Percentiles rank a stretch among this genome's conserved stretches.
phyloP scores from a whole-genome alignment of 2,888 invertebrate genomes.

The Clunio marinus region DNA sequence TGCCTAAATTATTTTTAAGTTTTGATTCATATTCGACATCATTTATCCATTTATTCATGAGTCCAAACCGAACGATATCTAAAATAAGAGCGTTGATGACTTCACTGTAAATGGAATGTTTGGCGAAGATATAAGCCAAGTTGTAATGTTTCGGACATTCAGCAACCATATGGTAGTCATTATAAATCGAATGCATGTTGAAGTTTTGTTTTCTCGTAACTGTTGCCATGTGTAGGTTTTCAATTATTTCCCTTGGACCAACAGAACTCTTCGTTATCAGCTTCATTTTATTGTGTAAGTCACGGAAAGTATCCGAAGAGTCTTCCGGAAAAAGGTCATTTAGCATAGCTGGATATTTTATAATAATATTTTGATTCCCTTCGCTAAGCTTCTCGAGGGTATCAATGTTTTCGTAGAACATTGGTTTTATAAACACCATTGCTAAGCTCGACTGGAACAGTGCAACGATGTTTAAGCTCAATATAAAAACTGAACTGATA shows the following conservation, averaged over 20 bases:
- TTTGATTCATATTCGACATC: too few relatives aligned
- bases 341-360: slow-evolving; percentile 49
- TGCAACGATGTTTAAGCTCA: slow-evolving; percentile 50
- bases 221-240: slow-evolving; percentile 45
- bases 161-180: slow-evolving; percentile 47
- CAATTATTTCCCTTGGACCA: slow-evolving; percentile 43
- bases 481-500: slow-evolving; percentile 47
- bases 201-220: slow-evolving; percentile 47
- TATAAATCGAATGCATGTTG: slow-evolving; percentile 43
- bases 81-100: slow-evolving; percentile 46
- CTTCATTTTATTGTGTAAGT: slow-evolving; percentile 46
- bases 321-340: slow-evolving; percentile 49
- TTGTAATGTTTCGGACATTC: slow-evolving; percentile 51
- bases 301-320: slow-evolving; percentile 46
- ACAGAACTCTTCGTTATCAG: background rate
- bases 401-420: slow-evolving; percentile 50
- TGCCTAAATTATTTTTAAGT: too few relatives aligned
- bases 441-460: slow-evolving; percentile 51
- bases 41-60: slow-evolving; percentile 48
- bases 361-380: slow-evolving; percentile 46
- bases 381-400: slow-evolving; percentile 48
- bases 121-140: slow-evolving; percentile 47
- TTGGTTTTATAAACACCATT: slow-evolving; percentile 49
- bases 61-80: slow-evolving; percentile 46
- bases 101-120: slow-evolving; percentile 46